phyloP scores from a whole-genome alignment of 1,140 invertebrate species.

The Drosophila equinoxialis region DNA sequence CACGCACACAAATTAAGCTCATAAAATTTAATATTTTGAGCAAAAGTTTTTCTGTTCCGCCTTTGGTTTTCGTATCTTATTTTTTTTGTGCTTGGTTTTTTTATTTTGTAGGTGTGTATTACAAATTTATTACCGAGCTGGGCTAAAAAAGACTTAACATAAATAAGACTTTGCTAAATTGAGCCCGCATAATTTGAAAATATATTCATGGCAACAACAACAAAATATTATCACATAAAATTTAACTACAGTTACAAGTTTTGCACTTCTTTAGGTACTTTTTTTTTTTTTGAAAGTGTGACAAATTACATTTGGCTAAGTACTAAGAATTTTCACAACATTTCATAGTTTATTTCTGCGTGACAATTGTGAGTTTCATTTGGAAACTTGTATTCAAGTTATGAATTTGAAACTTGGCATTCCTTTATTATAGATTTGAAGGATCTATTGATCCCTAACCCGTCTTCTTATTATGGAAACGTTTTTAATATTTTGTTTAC shows the following conservation, averaged over 20 bases:
- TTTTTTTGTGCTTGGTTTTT: neutral
- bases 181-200: conserved; percentile 57
- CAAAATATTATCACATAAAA: conserved; percentile 48
- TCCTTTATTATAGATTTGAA: too few species aligned
- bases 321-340: neutral
- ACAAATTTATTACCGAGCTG: conserved; percentile 64
- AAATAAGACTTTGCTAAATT: conserved; percentile 18
- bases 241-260: conserved; percentile 61
- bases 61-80: neutral
- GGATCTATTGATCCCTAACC: too few species aligned
- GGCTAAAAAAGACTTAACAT: conserved; percentile 35
- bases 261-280: neutral
- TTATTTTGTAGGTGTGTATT: conserved; percentile 38
- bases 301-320: neutral
- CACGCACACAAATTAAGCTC: conserved; percentile 78
- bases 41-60: conserved; percentile 46
- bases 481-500: too few species aligned
- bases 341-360: too few species aligned
- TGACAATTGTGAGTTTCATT: too few species aligned
- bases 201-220: conserved; percentile 28
- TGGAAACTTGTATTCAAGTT: too few species aligned
- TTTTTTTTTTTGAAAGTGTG: neutral
- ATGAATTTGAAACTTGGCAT: too few species aligned
- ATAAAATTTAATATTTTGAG: conserved; percentile 79
- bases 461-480: too few species aligned